These are phyloP conservation scores for Rotaria sp. DNA, from an alignment of 2,888 invertebrate species.

Conservation along the genomic window DNA sequence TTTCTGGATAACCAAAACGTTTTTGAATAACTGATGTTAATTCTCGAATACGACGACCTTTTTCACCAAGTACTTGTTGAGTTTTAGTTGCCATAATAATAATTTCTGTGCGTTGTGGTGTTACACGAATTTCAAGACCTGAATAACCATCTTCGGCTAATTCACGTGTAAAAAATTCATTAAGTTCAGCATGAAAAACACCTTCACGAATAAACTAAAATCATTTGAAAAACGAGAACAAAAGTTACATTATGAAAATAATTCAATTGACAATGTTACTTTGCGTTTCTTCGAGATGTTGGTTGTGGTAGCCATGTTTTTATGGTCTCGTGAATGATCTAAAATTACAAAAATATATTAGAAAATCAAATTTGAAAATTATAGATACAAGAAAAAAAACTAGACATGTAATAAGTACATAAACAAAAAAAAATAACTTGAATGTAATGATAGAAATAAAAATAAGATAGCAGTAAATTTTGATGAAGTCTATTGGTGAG, in stretches of 20 bases:
- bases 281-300: constrained; percentile 39
- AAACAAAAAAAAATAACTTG: constrained; percentile 3
- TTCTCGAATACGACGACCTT: constrained; percentile 83
- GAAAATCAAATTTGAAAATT: background rate
- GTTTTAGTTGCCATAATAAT: constrained; percentile 96
- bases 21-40: constrained; percentile 96
- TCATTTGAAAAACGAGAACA: constrained; percentile 30
- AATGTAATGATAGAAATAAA: background rate
- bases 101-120: constrained; percentile 91
- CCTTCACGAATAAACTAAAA: constrained; percentile 93
- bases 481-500: background rate
- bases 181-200: constrained; percentile 96
- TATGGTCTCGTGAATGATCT: background rate
- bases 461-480: background rate
- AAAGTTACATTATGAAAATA: background rate
- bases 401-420: background rate
- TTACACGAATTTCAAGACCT: constrained; percentile 94
- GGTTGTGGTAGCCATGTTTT: constrained; percentile 36
- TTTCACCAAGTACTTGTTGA: constrained; percentile 94
- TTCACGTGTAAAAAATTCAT: constrained; percentile 95
- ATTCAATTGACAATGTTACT: background rate
- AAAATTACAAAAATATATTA: background rate
- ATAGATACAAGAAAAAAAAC: background rate
- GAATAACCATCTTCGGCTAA: constrained; percentile 99
- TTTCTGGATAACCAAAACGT: constrained; percentile 88